Percentiles rank a stretch among this genome's conserved stretches.
phyloP scores from a whole-genome alignment of 2,797 vertebrate species.

The Ctenochaetus hawaiiensis region DNA sequence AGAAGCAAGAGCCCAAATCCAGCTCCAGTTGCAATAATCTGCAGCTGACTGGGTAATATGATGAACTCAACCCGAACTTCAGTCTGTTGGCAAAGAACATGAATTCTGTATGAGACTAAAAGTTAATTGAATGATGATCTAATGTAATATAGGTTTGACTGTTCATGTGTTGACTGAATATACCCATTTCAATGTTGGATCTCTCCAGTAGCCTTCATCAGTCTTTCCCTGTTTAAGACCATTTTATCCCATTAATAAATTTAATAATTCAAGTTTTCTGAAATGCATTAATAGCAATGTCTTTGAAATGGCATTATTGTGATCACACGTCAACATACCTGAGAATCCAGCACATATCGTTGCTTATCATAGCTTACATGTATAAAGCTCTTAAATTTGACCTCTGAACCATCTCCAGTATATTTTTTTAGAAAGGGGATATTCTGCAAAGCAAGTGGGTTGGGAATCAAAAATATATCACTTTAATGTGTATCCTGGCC shows the following conservation, averaged over 20 bases:
- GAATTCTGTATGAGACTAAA: not conserved
- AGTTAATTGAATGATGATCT: not conserved
- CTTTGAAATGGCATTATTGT: not conserved
- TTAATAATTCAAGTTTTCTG: not conserved
- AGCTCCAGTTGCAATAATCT: conserved; percentile 63
- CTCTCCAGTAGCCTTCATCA: not conserved
- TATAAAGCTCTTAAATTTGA: conserved; percentile 65
- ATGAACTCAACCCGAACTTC: conserved; percentile 67
- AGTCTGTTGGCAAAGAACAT: conserved; percentile 54
- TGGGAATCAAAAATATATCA: not conserved
- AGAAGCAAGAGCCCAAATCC: conserved; percentile 71
- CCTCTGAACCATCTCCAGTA: conserved; percentile 34
- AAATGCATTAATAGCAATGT: not conserved
- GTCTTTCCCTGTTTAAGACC: not conserved
- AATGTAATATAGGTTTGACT: not conserved
- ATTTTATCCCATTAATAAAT: conserved; percentile 30
- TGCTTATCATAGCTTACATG: conserved; percentile 47
- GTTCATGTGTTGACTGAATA: not conserved
- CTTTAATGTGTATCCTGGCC: not conserved
- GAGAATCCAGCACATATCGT: conserved; percentile 55
- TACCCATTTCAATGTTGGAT: conserved; percentile 53
- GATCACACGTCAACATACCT: conserved; percentile 50
- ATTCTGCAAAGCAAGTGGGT: conserved; percentile 59
- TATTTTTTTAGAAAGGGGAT: conserved; percentile 54
- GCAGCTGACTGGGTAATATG: conserved; percentile 10